Evolutionary conservation across 2,113 vertebrate genomes (phyloP), one percentile per base, ranked within the genome.

Genomic region (Notarius lentiginosus): DNA sequence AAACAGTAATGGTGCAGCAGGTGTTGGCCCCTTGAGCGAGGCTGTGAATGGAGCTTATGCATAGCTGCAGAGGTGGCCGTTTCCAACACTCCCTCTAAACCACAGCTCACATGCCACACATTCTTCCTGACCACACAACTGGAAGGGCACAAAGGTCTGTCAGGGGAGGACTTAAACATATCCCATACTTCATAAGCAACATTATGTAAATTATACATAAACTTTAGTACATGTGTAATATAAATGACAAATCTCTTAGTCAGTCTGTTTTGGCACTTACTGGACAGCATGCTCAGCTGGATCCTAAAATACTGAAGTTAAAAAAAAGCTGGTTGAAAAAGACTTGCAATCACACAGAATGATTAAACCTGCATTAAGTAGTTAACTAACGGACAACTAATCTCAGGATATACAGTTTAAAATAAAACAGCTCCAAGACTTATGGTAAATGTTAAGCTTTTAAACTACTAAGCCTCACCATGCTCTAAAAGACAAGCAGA

Each of bases 91-190:
- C 88, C 87, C 88, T 90, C 15, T 89, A 91, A 80, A 89, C 84
- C 89, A 34, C 91, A 90, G 87, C 90, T 83, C 91, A 88, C 92
- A 95, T 93, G 90, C 93, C 91, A 18, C 73, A 84, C 90, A 95
- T 94, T 93, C 92, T 90, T 92, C 8, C 79, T 90, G 92, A 92
- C 93, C 92, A 53, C 91, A 92, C 82, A 75, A 86, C 89, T 89
- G 89, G 90, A 91, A 90, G 89, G 90, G 73, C 86, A 92, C 92
- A 90, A 89, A 88, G 73, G 87, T 87, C 76, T 90, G 91, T 92
- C 92, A 90, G 87, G 91, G 90, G 89, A 91, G 90, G 58, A 68
- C 53, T 88, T 81, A 87, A 91, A 89, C 92, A 90, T 79, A 89
- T 83, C 66, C 10, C 76, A 86, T 72, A 49, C 0, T 27, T 73